Conservation (phyloP, 2,888 invertebrate genomes). For the Chrysolina americana region DNA sequence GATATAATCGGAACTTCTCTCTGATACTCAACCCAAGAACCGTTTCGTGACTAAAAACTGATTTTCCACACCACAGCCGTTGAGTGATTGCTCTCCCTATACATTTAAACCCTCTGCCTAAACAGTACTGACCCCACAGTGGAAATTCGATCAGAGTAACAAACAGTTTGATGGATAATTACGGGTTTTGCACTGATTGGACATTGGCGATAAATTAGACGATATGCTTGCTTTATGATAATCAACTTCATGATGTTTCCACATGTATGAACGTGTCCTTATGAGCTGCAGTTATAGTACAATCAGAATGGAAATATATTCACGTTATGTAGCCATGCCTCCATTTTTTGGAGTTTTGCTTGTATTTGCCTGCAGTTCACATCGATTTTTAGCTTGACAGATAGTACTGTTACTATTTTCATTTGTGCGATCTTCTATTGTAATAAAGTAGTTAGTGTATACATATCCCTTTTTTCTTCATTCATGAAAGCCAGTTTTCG, state of each 20-base stretch:
- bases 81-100: not conserved
- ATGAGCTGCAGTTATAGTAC: constrained; percentile 1
- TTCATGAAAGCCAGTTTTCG: too few relatives aligned
- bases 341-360: not conserved
- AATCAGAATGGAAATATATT: not conserved
- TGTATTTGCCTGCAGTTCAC: too few relatives aligned
- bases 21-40: too few relatives aligned
- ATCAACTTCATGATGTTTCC: not conserved
- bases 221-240: constrained; percentile 9
- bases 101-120: not conserved
- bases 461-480: too few relatives aligned
- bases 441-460: too few relatives aligned
- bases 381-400: too few relatives aligned
- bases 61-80: too few relatives aligned
- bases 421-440: too few relatives aligned
- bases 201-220: not conserved
- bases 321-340: not conserved
- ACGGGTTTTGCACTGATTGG: not conserved
- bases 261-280: constrained; percentile 1
- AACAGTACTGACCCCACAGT: not conserved
- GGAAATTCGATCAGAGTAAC: not conserved
- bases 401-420: too few relatives aligned
- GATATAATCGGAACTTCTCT: too few relatives aligned
- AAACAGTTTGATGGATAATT: not conserved
- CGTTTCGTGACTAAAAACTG: too few relatives aligned